phyloP scores from a whole-genome alignment of 2,797 vertebrate genomes.

The Pseudocheirus occidentalis region DNA sequence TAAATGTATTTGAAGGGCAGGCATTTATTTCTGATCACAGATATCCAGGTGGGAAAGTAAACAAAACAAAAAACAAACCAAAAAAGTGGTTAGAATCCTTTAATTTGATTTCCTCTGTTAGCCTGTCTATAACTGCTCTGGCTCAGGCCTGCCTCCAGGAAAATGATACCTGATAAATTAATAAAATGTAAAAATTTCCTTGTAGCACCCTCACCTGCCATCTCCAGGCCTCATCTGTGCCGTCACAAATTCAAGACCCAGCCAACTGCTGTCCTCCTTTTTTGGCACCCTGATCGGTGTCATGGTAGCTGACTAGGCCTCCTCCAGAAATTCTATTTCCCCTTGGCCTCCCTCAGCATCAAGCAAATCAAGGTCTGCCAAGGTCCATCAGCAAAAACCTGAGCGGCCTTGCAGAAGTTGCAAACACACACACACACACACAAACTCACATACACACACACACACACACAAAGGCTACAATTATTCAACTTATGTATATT shows the following conservation, averaged over 20 bases:
- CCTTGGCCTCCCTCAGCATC: slow-evolving; percentile 24
- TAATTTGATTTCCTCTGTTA: background rate
- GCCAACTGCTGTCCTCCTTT: background rate
- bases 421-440: background rate
- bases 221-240: background rate
- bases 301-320: slow-evolving; percentile 49
- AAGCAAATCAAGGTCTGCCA: background rate
- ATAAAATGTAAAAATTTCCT: background rate
- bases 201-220: background rate
- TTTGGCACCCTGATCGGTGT: slow-evolving; percentile 29
- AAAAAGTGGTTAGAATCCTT: background rate
- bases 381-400: background rate
- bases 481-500: slow-evolving; percentile 18
- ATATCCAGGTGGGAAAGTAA: background rate
- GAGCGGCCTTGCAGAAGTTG: background rate
- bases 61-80: background rate
- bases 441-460: background rate
- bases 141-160: background rate
- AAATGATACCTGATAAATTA: background rate
- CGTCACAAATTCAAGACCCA: background rate
- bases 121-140: background rate
- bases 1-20: background rate
- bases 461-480: background rate
- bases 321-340: slow-evolving; percentile 67
- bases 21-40: background rate